Evolutionary conservation across 2,797 vertebrate genomes (phyloP).

Genomic region (Nothura maculosa): DNA sequence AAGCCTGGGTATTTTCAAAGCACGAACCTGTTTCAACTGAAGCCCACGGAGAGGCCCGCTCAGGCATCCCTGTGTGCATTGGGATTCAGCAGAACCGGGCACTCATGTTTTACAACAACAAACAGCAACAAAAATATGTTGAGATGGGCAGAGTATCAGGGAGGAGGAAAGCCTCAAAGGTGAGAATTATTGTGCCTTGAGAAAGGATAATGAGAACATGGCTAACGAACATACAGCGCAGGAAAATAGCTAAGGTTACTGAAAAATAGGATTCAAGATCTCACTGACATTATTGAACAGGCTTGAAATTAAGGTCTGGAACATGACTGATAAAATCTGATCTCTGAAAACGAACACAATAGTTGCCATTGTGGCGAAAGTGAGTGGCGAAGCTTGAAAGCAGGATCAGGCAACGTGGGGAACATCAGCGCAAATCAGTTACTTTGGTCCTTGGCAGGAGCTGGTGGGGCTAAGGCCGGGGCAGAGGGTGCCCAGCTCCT

Average conservation of each 20-base stretch:
- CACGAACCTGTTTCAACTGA: not conserved
- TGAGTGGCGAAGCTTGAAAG: not conserved
- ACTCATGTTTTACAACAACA: not conserved
- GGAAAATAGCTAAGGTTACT: not conserved
- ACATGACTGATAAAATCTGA: not conserved
- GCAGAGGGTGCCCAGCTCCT: not conserved
- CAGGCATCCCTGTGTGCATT: not conserved
- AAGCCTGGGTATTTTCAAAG: not conserved
- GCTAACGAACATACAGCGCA: not conserved
- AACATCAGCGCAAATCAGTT: not conserved
- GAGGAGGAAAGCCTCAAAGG: not conserved
- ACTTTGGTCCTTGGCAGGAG: not conserved
- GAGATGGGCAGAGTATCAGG: not conserved
- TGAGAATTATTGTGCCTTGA: not conserved
- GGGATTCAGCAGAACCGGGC: not conserved
- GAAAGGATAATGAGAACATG: not conserved
- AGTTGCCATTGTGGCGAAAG: not conserved
- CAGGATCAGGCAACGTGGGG: not conserved
- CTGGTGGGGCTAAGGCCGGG: not conserved
- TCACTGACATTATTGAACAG: not conserved
- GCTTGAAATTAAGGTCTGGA: not conserved
- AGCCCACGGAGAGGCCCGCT: not conserved
- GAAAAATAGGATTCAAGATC: not conserved
- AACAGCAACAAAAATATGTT: not conserved
- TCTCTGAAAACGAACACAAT: not conserved